Conservation (phyloP, 2,113 vertebrate species). For the Oncorhynchus masou region DNA sequence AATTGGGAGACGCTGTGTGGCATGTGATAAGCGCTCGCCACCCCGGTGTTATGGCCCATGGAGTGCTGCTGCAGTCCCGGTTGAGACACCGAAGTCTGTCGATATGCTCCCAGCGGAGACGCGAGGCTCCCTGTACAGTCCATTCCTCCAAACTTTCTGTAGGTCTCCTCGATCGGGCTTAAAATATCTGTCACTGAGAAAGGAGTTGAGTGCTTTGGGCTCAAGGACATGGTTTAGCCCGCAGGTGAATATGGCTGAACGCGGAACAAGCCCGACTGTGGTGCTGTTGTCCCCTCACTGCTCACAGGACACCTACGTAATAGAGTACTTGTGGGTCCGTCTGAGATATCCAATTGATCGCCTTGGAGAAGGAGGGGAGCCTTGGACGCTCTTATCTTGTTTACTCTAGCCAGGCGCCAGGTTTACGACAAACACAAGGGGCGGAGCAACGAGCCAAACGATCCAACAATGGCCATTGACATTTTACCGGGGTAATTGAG, state of each 20-base stretch:
- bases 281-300: conserved; percentile 55
- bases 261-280: conserved; percentile 51
- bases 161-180: conserved; percentile 91
- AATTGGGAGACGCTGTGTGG: conserved; percentile 82
- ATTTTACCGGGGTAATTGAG: conserved; percentile 62
- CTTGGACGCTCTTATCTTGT: conserved; percentile 68
- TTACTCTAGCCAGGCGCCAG: conserved; percentile 77
- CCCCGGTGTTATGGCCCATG: conserved; percentile 62
- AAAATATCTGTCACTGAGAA: conserved; percentile 92
- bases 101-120: conserved; percentile 76
- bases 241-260: conserved; percentile 55
- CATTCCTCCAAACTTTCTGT: conserved; percentile 87
- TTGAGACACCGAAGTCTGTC: conserved; percentile 74
- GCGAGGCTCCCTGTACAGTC: conserved; percentile 75
- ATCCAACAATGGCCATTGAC: conserved; percentile 73
- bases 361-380: conserved; percentile 63
- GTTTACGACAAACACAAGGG: conserved; percentile 81
- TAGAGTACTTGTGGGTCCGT: conserved; percentile 46
- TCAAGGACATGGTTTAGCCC: conserved; percentile 88
- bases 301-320: conserved; percentile 54
- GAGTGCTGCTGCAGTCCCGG: conserved; percentile 67
- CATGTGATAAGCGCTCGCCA: conserved; percentile 77
- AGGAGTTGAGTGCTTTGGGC: conserved; percentile 91
- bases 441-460: conserved; percentile 72
- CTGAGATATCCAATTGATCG: conserved; percentile 64